These are phyloP conservation scores for Microchrysa polita DNA, from an alignment of 2,888 invertebrate species.

Conservation along the genomic window DNA sequence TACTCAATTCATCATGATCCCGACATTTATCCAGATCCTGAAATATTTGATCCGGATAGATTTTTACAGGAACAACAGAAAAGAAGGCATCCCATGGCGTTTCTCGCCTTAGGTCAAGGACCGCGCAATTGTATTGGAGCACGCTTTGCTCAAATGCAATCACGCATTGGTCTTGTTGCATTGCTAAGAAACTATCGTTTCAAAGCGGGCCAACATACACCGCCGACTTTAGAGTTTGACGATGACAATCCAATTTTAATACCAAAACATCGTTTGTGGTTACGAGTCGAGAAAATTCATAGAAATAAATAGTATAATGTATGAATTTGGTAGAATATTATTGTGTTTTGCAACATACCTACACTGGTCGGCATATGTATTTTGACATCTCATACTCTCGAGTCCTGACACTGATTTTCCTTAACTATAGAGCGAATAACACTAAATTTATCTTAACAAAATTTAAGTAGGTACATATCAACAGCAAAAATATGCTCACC, in stretches of 20 bases:
- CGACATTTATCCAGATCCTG: constrained; percentile 70
- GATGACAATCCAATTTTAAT: neutral
- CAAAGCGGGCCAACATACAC: neutral
- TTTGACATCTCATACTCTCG: too few relatives aligned
- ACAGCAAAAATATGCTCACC: too few relatives aligned
- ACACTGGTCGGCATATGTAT: too few relatives aligned
- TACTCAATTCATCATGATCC: constrained; percentile 71
- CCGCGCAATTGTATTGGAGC: constrained; percentile 57
- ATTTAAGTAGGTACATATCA: too few relatives aligned
- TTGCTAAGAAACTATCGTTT: neutral
- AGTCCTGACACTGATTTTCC: too few relatives aligned
- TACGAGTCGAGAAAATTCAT: too few relatives aligned
- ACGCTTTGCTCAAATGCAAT: constrained; percentile 1
- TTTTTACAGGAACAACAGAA: constrained; percentile 67
- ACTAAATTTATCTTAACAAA: too few relatives aligned
- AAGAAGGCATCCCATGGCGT: constrained; percentile 55
- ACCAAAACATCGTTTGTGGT: neutral
- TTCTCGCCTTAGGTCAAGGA: constrained; percentile 58
- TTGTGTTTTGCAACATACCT: too few relatives aligned
- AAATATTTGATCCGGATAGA: constrained; percentile 70
- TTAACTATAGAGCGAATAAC: too few relatives aligned
- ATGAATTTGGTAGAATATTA: too few relatives aligned
- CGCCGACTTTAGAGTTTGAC: neutral
- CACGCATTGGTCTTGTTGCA: neutral
- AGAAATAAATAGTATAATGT: too few relatives aligned